Evolutionary conservation across 2,113 vertebrate genomes (phyloP).

Genomic region (Oreocharis arfaki): DNA sequence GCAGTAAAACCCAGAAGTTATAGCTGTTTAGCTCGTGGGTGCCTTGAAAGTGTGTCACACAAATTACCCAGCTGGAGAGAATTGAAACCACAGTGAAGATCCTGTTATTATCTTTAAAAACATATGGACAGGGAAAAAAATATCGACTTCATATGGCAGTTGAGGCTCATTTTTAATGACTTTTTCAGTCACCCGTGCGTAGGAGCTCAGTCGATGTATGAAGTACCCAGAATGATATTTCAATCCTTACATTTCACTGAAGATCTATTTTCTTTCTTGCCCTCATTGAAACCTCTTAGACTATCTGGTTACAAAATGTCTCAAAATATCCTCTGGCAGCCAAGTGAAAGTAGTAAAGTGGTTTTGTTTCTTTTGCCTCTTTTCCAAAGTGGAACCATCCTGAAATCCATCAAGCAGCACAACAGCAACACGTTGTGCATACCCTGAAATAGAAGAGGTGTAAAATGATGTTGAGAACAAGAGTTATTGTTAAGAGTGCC

Average conservation of each 20-base stretch:
- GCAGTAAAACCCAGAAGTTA: background rate
- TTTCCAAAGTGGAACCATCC: background rate
- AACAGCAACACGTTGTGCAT: background rate
- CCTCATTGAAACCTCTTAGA: background rate
- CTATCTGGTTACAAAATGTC: background rate
- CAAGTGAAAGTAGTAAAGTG: conserved; percentile 1
- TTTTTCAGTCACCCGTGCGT: background rate
- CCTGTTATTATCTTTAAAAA: conserved; percentile 16
- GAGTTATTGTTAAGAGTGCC: background rate
- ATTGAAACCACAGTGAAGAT: conserved; percentile 24
- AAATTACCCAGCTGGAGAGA: conserved; percentile 21
- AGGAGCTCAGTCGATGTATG: background rate
- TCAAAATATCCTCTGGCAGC: conserved; percentile 4
- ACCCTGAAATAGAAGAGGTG: background rate
- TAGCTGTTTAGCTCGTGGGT: background rate
- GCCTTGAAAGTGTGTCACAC: conserved; percentile 33
- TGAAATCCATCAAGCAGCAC: background rate
- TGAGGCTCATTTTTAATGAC: background rate
- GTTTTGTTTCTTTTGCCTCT: conserved; percentile 1
- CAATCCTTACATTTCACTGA: background rate
- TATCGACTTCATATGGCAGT: background rate
- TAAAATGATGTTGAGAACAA: conserved; percentile 11
- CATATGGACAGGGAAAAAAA: background rate
- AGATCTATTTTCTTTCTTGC: background rate
- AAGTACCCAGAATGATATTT: background rate